phyloP scores from a whole-genome alignment of 2,888 invertebrate species.

The Amaurobius ferox region DNA sequence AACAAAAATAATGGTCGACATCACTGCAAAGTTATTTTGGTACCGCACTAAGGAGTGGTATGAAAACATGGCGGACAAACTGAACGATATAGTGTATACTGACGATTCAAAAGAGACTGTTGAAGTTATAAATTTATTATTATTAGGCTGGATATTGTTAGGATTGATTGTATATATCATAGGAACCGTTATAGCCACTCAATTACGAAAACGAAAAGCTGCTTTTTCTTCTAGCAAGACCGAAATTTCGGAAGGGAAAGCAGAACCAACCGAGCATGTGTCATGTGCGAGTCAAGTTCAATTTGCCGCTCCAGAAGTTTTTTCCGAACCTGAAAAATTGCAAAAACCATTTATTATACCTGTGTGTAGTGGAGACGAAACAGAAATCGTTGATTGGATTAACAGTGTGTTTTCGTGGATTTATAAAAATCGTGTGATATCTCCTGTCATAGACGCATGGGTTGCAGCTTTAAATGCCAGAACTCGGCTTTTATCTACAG shows the following conservation, averaged over 20 bases:
- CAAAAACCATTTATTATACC: constrained; percentile 27
- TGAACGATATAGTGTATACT: constrained; percentile 61
- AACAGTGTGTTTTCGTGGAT: constrained; percentile 56
- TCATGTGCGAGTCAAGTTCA: constrained; percentile 32
- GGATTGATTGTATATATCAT: constrained; percentile 61
- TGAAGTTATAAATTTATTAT: constrained; percentile 63
- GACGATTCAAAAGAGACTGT: constrained; percentile 65
- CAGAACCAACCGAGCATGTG: constrained; percentile 41
- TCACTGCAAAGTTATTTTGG: constrained; percentile 69
- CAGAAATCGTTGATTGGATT: constrained; percentile 52
- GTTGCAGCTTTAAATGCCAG: constrained; percentile 54
- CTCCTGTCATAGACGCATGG: constrained; percentile 56
- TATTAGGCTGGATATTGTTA: constrained; percentile 66
- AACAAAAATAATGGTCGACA: constrained; percentile 66
- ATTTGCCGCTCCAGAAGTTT: constrained; percentile 14
- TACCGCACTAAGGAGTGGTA: constrained; percentile 65
- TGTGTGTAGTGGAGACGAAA: constrained; percentile 31
- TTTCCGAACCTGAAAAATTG: neutral
- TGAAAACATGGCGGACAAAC: constrained; percentile 64
- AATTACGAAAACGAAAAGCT: constrained; percentile 55
- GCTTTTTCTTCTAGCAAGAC: constrained; percentile 11
- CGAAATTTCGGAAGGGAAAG: constrained; percentile 27
- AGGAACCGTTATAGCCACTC: constrained; percentile 59
- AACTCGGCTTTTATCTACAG: constrained; percentile 52
- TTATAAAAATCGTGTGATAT: constrained; percentile 45